Percentiles rank a stretch among this genome's conserved stretches.
phyloP scores from a whole-genome alignment of 2,113 vertebrate species.

The Cyanoderma ruficeps region DNA sequence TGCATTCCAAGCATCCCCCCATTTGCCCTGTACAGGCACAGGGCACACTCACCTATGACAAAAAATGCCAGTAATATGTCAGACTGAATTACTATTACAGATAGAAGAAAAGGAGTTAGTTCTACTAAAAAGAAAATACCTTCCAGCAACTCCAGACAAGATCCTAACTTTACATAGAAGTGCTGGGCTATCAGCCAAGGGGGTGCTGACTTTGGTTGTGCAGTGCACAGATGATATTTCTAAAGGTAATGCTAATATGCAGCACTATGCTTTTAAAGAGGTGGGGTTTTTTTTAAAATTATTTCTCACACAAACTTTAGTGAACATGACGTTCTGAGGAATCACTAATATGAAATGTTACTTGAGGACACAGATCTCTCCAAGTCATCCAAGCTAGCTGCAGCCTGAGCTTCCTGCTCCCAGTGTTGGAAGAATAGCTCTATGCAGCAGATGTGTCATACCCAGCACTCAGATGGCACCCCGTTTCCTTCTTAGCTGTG shows the following conservation, averaged over 20 bases:
- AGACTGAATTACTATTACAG: neutral
- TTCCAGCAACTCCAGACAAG: neutral
- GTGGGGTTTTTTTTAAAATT: neutral
- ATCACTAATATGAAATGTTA: constrained; percentile 32
- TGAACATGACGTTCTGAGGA: neutral
- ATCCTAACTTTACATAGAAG: neutral
- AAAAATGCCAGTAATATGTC: neutral
- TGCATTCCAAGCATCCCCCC: neutral
- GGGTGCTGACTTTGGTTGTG: neutral
- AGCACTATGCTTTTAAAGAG: neutral
- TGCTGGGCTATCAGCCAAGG: neutral
- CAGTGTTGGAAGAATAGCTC: neutral
- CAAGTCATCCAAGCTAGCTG: constrained; percentile 23
- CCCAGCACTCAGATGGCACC: constrained; percentile 23
- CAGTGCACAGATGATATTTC: neutral
- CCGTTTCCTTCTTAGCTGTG: neutral
- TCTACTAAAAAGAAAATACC: neutral
- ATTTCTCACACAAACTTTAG: neutral
- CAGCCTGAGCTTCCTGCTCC: constrained; percentile 11
- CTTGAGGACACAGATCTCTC: constrained; percentile 14
- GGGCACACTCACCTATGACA: neutral
- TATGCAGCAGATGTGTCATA: constrained; percentile 16
- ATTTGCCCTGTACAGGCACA: neutral
- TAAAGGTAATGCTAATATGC: neutral
- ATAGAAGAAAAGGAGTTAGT: neutral